Base-by-base conservation (phyloP, 2,888 invertebrate genomes). In the Lasioglossum oenotherae region DNA sequence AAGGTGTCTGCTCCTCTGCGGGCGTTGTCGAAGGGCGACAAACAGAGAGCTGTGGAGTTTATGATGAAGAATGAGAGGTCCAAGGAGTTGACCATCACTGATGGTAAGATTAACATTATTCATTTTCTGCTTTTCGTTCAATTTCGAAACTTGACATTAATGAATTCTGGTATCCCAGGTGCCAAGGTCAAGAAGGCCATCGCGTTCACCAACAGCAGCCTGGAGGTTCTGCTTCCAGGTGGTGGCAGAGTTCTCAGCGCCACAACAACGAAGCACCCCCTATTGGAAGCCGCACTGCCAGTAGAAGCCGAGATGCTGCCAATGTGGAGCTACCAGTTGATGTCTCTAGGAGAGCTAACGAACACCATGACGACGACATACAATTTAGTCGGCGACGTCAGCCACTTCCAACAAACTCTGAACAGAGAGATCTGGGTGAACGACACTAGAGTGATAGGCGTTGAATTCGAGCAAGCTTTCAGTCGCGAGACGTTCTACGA, bases 401-500 rank as follows among this genome's bases (percentile, higher is more conserved):
- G 98, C 86, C 98, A 98, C 93, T 97, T 97, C 0, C 98, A 98
- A 92, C 98, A 98, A 95, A 98, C 98, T 1, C 95, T 98, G 2
- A 98, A 97, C 92, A 96, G 98, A 27, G 98, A 98, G 94, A 97
- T 98, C 90, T 94, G 98, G 98, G 98, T 99, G 8, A 99, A 99
- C 94, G 98, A 98, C 88, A 97, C 98, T 8, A 97, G 98, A 92
- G 97, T 99, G 0, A 96, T 99, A 57, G 98, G 98, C 27, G 97
- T 99, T 76, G 98, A 99, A 95, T 99, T 98, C 93, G 98, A 99
- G 94, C 98, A 99, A 94, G 98, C 98, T 86, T 97, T 98, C 71
- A 98, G 98, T 90, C 97, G 97, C 64, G 99, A 99, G 95, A 98
- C 98, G 0, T 98, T 99, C 94, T 98, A 98, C 93, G 98, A 99